Evolutionary conservation across 1,140 invertebrate species (phyloP), one percentile per base, ranked within the genome.

Genomic region (Drosophila dunni): DNA sequence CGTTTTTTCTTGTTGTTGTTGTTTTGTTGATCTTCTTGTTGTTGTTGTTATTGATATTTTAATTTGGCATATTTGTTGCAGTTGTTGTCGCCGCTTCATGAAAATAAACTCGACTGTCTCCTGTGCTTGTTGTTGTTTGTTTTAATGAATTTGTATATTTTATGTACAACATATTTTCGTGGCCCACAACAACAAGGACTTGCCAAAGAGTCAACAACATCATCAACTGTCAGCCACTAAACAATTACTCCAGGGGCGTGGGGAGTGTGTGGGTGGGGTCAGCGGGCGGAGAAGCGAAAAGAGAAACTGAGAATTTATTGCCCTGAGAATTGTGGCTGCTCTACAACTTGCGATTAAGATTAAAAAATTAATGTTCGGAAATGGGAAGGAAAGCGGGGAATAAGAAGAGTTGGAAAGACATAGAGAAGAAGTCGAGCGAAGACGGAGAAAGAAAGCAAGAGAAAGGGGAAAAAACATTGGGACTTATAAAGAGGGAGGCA

Each of bases 91-190:
- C 36, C 42, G 70, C 24, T 46, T 54, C 20, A 60, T 38, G 36
- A 60, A 73, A 58, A 73, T 73, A 73, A 73, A 73, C 70, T 73
- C n/a, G 9, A 34, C 38, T 58, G 38, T 66, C 38, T 54, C 45
- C 61, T 61, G 53, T 36, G 45, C 53, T 29, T 29, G 24, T 29
- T 29, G 24, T 29, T 29, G 24, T 24, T 50, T 65, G 34, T 68
- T 68, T 73, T 68, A 73, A 73, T 68, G 65, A 74, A 61, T 74
- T 62, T 74, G 65, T 60, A 61, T 73, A 68, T 61, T 74, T 74
- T 69, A 63, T 74, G 34, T 68, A 46, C 65, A 61, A 61, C 68
- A 65, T 73, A 68, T 73, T 61, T 68, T 73, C 24, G 56, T 54
- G 70, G 56, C 48, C 13, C 51, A 51, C 20, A 58, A 46, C 17